A percentile compares a stretch with the other conserved stretches of the same genome.
Evolutionary conservation across 2,888 invertebrate species (phyloP).

Genomic region (Leucoma salicis): DNA sequence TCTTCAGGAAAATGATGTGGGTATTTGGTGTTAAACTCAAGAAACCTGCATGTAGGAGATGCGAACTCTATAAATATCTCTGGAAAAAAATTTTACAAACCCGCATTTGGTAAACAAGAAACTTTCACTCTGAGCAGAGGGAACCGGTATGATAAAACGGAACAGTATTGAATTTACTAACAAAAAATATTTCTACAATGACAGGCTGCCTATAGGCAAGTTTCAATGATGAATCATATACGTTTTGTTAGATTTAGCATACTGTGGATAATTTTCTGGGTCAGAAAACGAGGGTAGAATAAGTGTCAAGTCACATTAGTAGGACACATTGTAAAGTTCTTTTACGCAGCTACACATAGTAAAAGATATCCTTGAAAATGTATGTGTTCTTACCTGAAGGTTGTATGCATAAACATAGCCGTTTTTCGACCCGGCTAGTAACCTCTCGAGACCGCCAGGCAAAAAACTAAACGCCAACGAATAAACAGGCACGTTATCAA

Average conservation of each 20-base stretch:
- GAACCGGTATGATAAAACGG: too few species aligned
- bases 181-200: too few species aligned
- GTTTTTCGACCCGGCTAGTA: constrained; percentile 88
- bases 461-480: constrained; percentile 86
- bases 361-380: constrained; percentile 48
- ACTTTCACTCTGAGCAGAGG: too few species aligned
- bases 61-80: too few species aligned
- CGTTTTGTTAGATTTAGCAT: constrained; percentile 29
- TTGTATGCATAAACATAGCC: constrained; percentile 91
- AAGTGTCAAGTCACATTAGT: constrained; percentile 46
- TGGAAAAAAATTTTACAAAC: too few species aligned
- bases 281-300: constrained; percentile 70
- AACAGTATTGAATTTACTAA: too few species aligned
- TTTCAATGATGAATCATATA: background rate
- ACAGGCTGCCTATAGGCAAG: too few species aligned
- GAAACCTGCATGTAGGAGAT: too few species aligned
- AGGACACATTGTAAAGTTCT: constrained; percentile 27
- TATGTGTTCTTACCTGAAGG: constrained; percentile 84
- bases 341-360: constrained; percentile 39
- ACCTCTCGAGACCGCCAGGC: constrained; percentile 81
- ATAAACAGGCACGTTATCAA: constrained; percentile 87
- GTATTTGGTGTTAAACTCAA: too few species aligned
- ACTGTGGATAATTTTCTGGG: constrained; percentile 52
- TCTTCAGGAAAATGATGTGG: too few species aligned
- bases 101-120: too few species aligned